Conservation (phyloP, 2,113 vertebrate species). For the Myanophis thanlyinensis region DNA sequence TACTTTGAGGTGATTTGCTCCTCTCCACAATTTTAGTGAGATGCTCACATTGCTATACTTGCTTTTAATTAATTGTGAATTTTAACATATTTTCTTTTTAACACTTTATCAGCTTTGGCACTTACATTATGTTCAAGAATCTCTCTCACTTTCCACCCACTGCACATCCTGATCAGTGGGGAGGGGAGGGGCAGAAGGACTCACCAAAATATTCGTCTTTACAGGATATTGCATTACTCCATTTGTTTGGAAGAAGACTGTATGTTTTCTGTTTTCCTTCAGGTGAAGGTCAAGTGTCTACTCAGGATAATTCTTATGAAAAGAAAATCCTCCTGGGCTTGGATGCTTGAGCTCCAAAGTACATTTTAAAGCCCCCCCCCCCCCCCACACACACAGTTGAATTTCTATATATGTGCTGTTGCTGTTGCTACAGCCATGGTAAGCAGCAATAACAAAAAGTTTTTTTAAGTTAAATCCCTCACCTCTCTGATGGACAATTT, state of each 20-base stretch:
- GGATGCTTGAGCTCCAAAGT: constrained; percentile 15
- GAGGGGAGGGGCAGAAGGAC: too few species aligned
- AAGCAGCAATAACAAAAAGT: neutral
- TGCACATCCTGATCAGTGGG: neutral
- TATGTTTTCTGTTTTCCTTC: fast-evolving
- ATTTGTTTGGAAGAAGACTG: constrained; percentile 21
- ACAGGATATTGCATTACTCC: constrained; percentile 34
- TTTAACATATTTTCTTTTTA: neutral
- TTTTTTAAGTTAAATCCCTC: constrained; percentile 24
- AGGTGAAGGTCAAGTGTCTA: constrained; percentile 15
- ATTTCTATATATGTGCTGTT: neutral
- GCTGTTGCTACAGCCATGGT: neutral
- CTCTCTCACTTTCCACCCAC: neutral
- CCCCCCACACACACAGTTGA: too few species aligned
- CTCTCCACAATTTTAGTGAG: constrained; percentile 58
- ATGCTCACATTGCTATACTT: constrained; percentile 51
- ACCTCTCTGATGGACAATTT: constrained; percentile 10
- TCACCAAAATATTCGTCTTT: constrained; percentile 24
- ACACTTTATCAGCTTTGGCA: neutral
- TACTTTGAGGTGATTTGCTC: constrained; percentile 36
- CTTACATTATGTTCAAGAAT: neutral
- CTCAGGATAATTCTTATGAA: constrained; percentile 31
- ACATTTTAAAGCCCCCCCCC: constrained; percentile 17
- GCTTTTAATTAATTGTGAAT: constrained; percentile 32
- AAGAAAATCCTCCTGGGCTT: constrained; percentile 33